Conservation (phyloP, 2,797 vertebrate genomes). For the Sebastiscus tertius region DNA sequence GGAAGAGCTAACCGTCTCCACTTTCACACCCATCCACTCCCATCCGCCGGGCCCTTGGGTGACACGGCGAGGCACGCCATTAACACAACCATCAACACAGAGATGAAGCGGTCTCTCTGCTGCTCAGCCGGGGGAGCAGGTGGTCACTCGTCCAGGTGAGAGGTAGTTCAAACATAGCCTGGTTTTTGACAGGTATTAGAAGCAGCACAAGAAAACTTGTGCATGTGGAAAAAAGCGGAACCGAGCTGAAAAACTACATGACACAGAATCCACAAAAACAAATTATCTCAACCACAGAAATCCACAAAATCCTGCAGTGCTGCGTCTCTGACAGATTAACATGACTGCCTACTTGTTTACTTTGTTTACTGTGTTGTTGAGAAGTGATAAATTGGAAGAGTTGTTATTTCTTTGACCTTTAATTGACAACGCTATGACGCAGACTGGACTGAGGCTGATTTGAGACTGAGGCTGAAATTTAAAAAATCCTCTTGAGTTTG, state of each 20-base stretch:
- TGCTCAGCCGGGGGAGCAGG: slow-evolving; percentile 27
- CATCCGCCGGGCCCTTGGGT: not conserved
- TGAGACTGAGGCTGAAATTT: not conserved
- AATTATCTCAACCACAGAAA: slow-evolving; percentile 30
- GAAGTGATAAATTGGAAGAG: not conserved
- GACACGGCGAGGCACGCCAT: slow-evolving; percentile 9
- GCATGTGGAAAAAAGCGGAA: not conserved
- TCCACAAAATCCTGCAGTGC: slow-evolving; percentile 15
- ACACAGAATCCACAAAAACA: slow-evolving; percentile 6
- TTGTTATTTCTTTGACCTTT: slow-evolving; percentile 38
- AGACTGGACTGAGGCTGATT: not conserved
- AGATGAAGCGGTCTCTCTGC: slow-evolving; percentile 5
- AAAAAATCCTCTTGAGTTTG: slow-evolving; percentile 15
- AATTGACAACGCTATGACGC: slow-evolving; percentile 16
- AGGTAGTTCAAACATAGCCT: not conserved
- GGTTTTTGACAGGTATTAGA: not conserved
- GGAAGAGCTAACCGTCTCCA: slow-evolving; percentile 46
- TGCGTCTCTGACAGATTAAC: slow-evolving; percentile 11
- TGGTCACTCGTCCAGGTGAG: slow-evolving; percentile 40
- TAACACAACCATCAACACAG: not conserved
- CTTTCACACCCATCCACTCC: slow-evolving; percentile 51
- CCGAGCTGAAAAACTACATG: not conserved
- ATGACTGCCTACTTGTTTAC: not conserved
- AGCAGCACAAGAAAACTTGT: not conserved
- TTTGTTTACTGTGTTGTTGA: not conserved